phyloP scores from a whole-genome alignment of 2,888 invertebrate species.

The Watsonalla cultraria region DNA sequence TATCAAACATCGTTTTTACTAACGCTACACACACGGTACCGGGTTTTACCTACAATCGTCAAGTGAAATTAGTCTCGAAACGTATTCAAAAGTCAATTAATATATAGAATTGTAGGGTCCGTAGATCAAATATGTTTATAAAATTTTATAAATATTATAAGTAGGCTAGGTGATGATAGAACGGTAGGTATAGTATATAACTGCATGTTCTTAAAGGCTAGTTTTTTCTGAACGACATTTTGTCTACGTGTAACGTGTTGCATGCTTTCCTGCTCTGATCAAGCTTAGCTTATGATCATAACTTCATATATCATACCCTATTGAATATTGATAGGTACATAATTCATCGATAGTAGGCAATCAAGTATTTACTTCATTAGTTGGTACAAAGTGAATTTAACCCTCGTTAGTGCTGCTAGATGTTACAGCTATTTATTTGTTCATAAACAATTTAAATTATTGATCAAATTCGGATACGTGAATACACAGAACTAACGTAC shows the following conservation, averaged over 20 bases:
- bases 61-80: slow-evolving; percentile 30
- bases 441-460: slow-evolving; percentile 26
- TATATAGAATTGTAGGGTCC: slow-evolving; percentile 25
- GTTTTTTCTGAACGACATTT: slow-evolving; percentile 5
- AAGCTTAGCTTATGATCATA: background rate
- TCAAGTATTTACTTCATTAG: background rate
- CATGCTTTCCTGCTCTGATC: slow-evolving; percentile 14
- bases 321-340: background rate
- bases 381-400: slow-evolving; percentile 10
- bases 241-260: slow-evolving; percentile 11
- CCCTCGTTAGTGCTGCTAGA: slow-evolving; percentile 23
- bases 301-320: background rate
- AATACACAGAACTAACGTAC: slow-evolving; percentile 58
- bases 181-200: slow-evolving; percentile 31
- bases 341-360: background rate
- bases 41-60: slow-evolving; percentile 44
- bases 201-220: slow-evolving; percentile 42
- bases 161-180: background rate
- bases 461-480: slow-evolving; percentile 33
- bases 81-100: slow-evolving; percentile 38
- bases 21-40: slow-evolving; percentile 59
- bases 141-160: background rate
- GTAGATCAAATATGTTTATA: slow-evolving; percentile 25
- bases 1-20: slow-evolving; percentile 51
- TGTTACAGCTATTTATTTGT: slow-evolving; percentile 18